A percentile compares a stretch with the other conserved stretches of the same genome.
phyloP scores from a whole-genome alignment of 2,888 invertebrate genomes.

The Latrodectus elegans region DNA sequence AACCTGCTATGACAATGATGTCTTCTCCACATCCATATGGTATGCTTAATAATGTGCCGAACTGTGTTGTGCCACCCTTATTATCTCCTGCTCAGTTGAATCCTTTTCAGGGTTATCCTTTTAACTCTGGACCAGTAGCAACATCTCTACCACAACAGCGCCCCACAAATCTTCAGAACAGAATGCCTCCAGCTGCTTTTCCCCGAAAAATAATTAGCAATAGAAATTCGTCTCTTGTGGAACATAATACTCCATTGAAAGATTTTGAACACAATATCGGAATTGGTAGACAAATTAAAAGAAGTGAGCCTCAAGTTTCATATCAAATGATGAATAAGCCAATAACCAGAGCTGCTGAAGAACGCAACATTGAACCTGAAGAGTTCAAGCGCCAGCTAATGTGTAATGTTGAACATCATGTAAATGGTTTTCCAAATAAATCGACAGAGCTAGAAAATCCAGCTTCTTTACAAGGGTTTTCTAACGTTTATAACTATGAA shows the following conservation, averaged over 20 bases:
- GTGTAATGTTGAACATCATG: slow-evolving; percentile 39
- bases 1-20: slow-evolving; percentile 55
- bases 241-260: slow-evolving; percentile 12
- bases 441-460: not conserved
- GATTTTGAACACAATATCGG: slow-evolving; percentile 44
- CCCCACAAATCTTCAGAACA: slow-evolving; percentile 8
- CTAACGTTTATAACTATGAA: slow-evolving; percentile 28
- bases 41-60: slow-evolving; percentile 34
- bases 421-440: not conserved
- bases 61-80: slow-evolving; percentile 40
- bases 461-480: slow-evolving; percentile 28
- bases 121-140: slow-evolving; percentile 36
- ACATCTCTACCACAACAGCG: slow-evolving; percentile 25
- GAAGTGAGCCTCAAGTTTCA: slow-evolving; percentile 28
- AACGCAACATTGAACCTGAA: slow-evolving; percentile 33
- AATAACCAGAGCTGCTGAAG: slow-evolving; percentile 13
- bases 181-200: slow-evolving; percentile 35
- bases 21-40: slow-evolving; percentile 50
- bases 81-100: slow-evolving; percentile 39
- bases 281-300: slow-evolving; percentile 24
- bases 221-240: not conserved
- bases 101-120: slow-evolving; percentile 43
- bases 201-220: slow-evolving; percentile 41
- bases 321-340: slow-evolving; percentile 2
- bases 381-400: slow-evolving; percentile 39